These are phyloP conservation scores for Marmota monax DNA, from an alignment of 2,113 vertebrate genomes.

Conservation along the genomic window DNA sequence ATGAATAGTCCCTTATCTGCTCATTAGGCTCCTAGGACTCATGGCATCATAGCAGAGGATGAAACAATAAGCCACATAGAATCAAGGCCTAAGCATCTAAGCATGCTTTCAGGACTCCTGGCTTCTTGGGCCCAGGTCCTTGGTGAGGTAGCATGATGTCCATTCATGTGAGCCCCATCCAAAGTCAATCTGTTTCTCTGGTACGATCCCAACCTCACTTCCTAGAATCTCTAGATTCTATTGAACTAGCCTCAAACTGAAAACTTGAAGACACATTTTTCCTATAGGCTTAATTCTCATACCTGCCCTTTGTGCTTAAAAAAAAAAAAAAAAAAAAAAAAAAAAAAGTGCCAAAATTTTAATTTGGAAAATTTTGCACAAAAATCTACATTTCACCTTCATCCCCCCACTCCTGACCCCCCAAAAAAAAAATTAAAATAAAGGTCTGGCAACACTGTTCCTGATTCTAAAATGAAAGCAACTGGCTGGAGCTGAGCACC, in stretches of 20 bases:
- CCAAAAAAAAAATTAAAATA: not conserved
- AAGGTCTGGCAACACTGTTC: not conserved
- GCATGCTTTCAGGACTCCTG: not conserved
- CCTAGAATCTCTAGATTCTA: not conserved
- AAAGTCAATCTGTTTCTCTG: not conserved
- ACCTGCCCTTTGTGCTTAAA: not conserved
- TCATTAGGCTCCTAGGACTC: not conserved
- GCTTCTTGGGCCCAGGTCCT: not conserved
- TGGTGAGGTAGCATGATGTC: not conserved
- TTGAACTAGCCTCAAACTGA: not conserved
- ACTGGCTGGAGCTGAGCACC: not conserved
- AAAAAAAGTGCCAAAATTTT: not conserved
- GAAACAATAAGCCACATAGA: not conserved
- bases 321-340: not conserved
- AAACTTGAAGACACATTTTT: not conserved
- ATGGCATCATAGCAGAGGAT: rapidly evolving
- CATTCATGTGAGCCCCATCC: not conserved
- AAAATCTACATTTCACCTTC: not conserved
- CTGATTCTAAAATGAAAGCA: not conserved
- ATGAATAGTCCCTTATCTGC: not conserved
- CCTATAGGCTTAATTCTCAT: not conserved
- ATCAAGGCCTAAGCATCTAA: not conserved
- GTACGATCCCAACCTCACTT: rapidly evolving
- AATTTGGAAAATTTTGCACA: not conserved
- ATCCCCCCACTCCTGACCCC: not conserved